phyloP scores from a whole-genome alignment of 1,140 invertebrate genomes.

The Drosophila melanica region DNA sequence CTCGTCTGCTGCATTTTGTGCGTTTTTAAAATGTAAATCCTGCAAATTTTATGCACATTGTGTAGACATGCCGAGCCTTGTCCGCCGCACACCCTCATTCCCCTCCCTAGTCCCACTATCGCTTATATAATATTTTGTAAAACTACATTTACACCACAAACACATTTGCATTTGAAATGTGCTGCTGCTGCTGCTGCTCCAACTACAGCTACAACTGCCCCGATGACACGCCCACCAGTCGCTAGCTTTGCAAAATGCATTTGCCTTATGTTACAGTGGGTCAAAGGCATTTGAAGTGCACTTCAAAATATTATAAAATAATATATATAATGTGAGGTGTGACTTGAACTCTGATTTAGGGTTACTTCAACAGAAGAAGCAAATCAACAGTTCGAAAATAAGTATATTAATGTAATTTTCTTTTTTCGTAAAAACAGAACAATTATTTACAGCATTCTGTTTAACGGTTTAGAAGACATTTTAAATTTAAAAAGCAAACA shows the following conservation, averaged over 20 bases:
- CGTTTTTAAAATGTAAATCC: conserved; percentile 81
- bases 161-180: conserved; percentile 82
- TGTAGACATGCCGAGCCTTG: conserved; percentile 34
- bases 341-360: no score
- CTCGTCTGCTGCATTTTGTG: conserved; percentile 38
- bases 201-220: conserved; percentile 66
- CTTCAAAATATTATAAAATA: not conserved
- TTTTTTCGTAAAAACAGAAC: no score
- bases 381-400: no score
- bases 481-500: not conserved
- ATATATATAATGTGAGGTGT: no score
- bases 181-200: conserved; percentile 29
- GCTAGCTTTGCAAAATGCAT: conserved; percentile 20
- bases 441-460: no score
- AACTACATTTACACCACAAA: conserved; percentile 83
- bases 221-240: conserved; percentile 51
- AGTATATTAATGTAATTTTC: no score
- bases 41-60: conserved; percentile 78
- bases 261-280: conserved; percentile 36
- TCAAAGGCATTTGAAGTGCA: not conserved
- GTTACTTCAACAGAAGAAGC: no score
- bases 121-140: conserved; percentile 80
- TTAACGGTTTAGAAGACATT: no score
- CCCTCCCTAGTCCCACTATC: conserved; percentile 5
- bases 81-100: not conserved